A percentile compares a stretch with the other conserved stretches of the same genome.
These are phyloP conservation scores for Drosophila aldrichi DNA, from an alignment of 2,888 invertebrate species.

Conservation along the genomic window DNA sequence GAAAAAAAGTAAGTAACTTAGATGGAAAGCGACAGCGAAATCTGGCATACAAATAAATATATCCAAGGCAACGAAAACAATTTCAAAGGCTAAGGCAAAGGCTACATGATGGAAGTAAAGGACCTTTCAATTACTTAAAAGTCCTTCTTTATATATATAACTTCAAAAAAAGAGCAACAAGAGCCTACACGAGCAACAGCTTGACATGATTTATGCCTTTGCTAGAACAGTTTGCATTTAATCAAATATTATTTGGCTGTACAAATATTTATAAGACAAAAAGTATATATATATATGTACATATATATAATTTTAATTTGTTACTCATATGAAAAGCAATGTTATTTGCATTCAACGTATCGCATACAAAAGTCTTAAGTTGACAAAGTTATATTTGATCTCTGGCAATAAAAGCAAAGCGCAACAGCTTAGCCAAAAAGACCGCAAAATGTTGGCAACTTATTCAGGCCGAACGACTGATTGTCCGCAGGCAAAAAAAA, in stretches of 20 bases:
- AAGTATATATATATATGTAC: neutral
- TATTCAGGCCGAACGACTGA: constrained; percentile 28
- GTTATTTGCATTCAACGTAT: constrained; percentile 3
- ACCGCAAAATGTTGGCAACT: constrained; percentile 43
- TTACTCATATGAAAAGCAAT: neutral
- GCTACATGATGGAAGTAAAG: no score
- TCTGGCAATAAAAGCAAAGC: constrained; percentile 66
- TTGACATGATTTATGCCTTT: neutral
- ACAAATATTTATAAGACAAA: neutral
- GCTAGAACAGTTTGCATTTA: neutral
- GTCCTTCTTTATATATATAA: no score
- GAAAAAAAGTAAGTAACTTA: no score
- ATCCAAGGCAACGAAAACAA: neutral
- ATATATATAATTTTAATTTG: neutral
- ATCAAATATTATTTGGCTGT: neutral
- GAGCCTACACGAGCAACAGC: no score
- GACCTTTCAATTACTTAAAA: no score
- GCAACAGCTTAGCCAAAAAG: constrained; percentile 64
- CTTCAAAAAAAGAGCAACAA: no score
- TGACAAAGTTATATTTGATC: constrained; percentile 57
- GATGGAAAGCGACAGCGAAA: no score
- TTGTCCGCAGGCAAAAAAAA: neutral
- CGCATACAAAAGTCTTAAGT: constrained; percentile 26
- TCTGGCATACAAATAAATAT: no score
- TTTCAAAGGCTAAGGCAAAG: neutral